phyloP scores from a whole-genome alignment of 2,113 vertebrate species.

The Paramisgurnus dabryanus region DNA sequence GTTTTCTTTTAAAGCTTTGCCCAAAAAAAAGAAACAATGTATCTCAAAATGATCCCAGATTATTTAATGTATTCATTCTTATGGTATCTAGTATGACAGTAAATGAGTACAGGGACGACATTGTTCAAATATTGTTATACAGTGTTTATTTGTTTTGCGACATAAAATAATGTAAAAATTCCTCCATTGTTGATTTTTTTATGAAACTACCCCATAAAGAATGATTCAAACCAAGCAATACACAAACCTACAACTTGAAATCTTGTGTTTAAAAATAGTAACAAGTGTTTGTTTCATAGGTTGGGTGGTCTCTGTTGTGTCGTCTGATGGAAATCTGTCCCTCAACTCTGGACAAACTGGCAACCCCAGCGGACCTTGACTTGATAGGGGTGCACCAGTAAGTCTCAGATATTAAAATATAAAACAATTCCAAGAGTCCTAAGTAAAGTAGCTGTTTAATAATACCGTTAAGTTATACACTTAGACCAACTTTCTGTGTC shows the following conservation, averaged over 20 bases:
- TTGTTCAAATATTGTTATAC: too few relatives aligned
- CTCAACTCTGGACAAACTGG: constrained; percentile 77
- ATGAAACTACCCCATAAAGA: too few relatives aligned
- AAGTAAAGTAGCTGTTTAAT: not conserved
- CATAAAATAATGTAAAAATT: too few relatives aligned
- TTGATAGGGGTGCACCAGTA: constrained; percentile 87
- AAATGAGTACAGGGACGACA: too few relatives aligned
- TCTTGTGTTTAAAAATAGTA: not conserved
- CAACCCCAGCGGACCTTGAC: constrained; percentile 81
- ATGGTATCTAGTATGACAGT: too few relatives aligned
- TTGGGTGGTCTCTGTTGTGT: constrained; percentile 89
- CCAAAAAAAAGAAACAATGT: too few relatives aligned
- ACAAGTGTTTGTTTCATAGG: constrained; percentile 64
- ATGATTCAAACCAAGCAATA: not conserved
- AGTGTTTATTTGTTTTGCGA: too few relatives aligned
- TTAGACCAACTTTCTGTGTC: not conserved
- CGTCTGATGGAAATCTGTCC: constrained; percentile 91
- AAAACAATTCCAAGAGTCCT: not conserved
- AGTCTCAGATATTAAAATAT: constrained; percentile 64
- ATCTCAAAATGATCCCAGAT: too few relatives aligned
- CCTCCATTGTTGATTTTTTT: too few relatives aligned
- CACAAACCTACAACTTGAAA: not conserved
- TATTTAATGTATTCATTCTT: too few relatives aligned
- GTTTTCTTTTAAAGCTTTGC: not conserved
- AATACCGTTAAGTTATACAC: too few relatives aligned